Conservation (phyloP, 2,888 invertebrate species). For the Allygus modestus region DNA sequence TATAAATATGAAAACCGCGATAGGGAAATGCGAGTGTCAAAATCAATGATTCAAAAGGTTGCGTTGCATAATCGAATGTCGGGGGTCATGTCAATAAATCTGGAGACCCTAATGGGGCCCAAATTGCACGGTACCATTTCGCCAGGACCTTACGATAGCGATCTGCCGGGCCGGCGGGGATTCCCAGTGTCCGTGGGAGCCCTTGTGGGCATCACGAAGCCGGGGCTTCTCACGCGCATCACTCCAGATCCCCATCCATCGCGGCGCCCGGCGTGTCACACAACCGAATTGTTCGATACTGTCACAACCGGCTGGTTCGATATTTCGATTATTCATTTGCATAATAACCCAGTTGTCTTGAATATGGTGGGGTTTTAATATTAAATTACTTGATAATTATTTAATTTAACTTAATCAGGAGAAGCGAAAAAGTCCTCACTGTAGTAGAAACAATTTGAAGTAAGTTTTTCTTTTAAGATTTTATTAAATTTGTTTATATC, state of each 20-base stretch:
- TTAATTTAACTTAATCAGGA: no score
- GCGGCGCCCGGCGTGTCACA: background rate
- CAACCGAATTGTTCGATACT: background rate
- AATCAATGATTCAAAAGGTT: slow-evolving; percentile 23
- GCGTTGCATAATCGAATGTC: slow-evolving; percentile 41
- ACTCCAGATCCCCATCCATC: slow-evolving; percentile 34
- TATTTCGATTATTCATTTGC: no score
- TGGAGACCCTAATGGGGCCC: slow-evolving; percentile 43
- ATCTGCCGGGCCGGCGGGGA: slow-evolving; percentile 17
- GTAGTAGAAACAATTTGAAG: no score
- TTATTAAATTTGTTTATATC: no score
- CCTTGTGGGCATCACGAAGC: slow-evolving; percentile 28
- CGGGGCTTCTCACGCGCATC: slow-evolving; percentile 41
- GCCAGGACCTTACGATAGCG: slow-evolving; percentile 53
- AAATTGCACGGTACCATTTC: slow-evolving; percentile 58
- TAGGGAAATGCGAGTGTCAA: slow-evolving; percentile 44
- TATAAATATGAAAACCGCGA: slow-evolving; percentile 26
- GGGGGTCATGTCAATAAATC: slow-evolving; percentile 51
- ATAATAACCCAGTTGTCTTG: no score
- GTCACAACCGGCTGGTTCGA: no score
- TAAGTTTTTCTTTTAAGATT: no score
- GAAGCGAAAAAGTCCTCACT: no score
- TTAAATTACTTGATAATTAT: no score
- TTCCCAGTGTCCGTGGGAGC: slow-evolving; percentile 51
- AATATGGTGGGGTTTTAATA: no score